Evolutionary conservation across 2,888 invertebrate genomes (phyloP), one percentile per base, ranked within the genome.

Genomic region (Margaritifera margaritifera): DNA sequence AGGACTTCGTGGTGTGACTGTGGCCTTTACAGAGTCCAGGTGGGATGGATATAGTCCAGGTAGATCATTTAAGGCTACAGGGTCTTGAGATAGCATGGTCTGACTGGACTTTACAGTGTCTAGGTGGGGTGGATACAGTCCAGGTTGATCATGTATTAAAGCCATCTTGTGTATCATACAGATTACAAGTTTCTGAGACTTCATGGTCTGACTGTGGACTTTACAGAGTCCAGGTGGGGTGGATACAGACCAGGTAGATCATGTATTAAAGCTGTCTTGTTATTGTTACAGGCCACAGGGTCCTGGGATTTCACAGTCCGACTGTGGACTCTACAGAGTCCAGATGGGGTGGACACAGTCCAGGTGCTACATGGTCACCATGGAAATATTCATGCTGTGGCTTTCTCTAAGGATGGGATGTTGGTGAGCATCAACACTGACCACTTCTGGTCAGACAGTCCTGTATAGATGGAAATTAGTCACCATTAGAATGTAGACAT

Each of bases 301-400:
- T 88, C 87, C 1, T 89, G 88, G 88, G 89, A 89, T 69, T 84
- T 84, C 67, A 84, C 84, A 11, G 85, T 89, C 1, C 76, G 86
- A 24, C 71, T 89, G 18, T 89, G 88, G 88, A 80, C 74, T 5
- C 66, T 87, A n/a, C 59, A 77, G 18, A 72, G 71, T 31, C 59
- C 66, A 31, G 72, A 75, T 57, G 75, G 72, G 0, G 22, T 42
- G 15, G 76, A 80, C 57, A 66, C 63, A 60, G 82, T 84, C n/a
- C 57, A 62, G 58, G 78, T 85, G 18, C 69, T 89, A 25, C 62
- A 68, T 24, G 88, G 87, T 22, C 89, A 89, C 75, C 81, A 74
- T 50, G 88, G 88, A 24, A 89, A 89, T 77, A 77, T 89, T 3
- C 86, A 86, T 66, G 80, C 86, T 57, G 85, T 89, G 3, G 80